Conservation (phyloP, 1,140 invertebrate species). For the Macrobrachium nipponense region DNA sequence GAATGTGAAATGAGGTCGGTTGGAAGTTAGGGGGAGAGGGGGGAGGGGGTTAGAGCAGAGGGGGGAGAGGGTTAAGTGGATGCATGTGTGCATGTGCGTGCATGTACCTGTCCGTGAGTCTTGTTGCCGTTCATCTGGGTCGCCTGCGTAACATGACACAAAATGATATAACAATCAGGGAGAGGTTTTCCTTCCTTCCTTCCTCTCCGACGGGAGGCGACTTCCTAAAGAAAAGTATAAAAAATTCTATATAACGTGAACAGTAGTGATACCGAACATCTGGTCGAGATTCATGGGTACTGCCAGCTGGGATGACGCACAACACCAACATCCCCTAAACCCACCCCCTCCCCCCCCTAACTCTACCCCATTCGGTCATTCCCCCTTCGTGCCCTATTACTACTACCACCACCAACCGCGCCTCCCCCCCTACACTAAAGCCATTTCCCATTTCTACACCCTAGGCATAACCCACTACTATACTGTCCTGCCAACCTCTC, state of each 20-base stretch:
- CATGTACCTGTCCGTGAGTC: neutral
- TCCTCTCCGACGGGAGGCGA: conserved; percentile 1
- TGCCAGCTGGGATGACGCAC: neutral
- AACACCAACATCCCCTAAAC: neutral
- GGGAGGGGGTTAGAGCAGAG: neutral
- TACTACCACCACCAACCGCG: neutral
- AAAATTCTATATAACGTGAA: conserved; percentile 45
- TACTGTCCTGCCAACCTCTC: neutral
- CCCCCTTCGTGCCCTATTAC: neutral
- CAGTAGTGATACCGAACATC: conserved; percentile 40
- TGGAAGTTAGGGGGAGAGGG: neutral
- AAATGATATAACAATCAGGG: conserved; percentile 34
- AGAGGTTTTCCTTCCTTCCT: neutral
- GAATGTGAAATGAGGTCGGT: neutral
- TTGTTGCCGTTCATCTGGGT: neutral
- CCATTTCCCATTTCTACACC: neutral
- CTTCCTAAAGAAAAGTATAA: too few relatives aligned
- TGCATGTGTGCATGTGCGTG: neutral
- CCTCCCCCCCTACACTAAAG: neutral
- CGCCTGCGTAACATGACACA: conserved; percentile 19
- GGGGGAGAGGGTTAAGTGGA: neutral
- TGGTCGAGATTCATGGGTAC: conserved; percentile 37
- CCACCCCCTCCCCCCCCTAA: neutral
- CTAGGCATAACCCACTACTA: neutral
- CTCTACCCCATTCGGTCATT: neutral